These are phyloP conservation scores for Drosophila anomalipes DNA, from an alignment of 2,888 invertebrate species.

Conservation along the genomic window DNA sequence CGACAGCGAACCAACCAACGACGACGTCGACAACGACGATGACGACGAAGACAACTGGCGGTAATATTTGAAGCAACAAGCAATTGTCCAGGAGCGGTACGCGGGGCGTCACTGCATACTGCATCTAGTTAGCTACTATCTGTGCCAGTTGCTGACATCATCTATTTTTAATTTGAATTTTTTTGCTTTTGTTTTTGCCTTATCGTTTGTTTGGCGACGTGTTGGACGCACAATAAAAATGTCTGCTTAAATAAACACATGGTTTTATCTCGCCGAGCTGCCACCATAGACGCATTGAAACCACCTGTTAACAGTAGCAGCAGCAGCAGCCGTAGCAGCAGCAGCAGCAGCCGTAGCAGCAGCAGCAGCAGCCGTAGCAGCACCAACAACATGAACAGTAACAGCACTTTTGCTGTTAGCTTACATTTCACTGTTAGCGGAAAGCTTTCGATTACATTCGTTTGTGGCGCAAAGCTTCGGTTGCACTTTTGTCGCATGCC, in stretches of 20 bases:
- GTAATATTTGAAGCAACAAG: constrained; percentile 72
- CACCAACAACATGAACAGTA: neutral
- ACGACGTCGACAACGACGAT: constrained; percentile 32
- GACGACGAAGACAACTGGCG: constrained; percentile 48
- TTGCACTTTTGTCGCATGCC: neutral
- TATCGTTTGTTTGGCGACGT: constrained; percentile 44
- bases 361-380: neutral
- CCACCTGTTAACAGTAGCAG: constrained; percentile 60
- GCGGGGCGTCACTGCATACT: constrained; percentile 26
- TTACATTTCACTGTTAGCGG: constrained; percentile 28
- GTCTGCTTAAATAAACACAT: constrained; percentile 55
- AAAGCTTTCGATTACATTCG: constrained; percentile 39
- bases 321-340: neutral
- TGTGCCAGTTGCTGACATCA: constrained; percentile 27
- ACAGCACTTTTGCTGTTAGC: constrained; percentile 28
- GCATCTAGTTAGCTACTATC: constrained; percentile 27
- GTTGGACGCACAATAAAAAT: constrained; percentile 65
- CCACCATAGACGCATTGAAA: constrained; percentile 28
- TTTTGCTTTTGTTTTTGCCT: neutral
- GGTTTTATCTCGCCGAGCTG: constrained; percentile 47
- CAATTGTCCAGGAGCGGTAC: constrained; percentile 55
- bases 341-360: rapidly evolving
- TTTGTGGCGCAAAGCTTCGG: neutral
- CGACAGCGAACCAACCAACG: constrained; percentile 48
- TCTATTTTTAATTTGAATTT: neutral